Percentiles rank a stretch among this genome's conserved stretches.
Conservation (phyloP, 2,888 invertebrate species). For the Psylliodes chrysocephalus region DNA sequence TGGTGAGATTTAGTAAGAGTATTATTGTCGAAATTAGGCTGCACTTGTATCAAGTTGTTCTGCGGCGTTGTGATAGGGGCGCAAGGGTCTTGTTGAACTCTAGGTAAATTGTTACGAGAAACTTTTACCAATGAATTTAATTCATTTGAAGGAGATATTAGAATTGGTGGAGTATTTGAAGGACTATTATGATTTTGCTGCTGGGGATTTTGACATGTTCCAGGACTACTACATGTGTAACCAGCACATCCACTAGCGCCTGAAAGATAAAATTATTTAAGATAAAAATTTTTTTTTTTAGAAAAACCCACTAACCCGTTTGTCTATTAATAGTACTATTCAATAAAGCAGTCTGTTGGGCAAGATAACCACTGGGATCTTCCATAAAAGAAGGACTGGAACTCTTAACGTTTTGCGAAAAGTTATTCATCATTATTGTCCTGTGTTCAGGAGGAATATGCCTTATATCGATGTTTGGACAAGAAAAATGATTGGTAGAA, state of each 20-base stretch:
- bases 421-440: constrained; percentile 57
- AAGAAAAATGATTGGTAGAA: constrained; percentile 59
- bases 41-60: constrained; percentile 43
- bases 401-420: constrained; percentile 54
- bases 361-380: constrained; percentile 90
- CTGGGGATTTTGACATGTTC: constrained; percentile 50
- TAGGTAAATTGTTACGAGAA: constrained; percentile 53
- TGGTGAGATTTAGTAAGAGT: constrained; percentile 47
- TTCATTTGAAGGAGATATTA: constrained; percentile 64
- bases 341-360: constrained; percentile 87
- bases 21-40: constrained; percentile 55
- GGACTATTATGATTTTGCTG: constrained; percentile 51
- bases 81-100: constrained; percentile 48
- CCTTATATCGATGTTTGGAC: constrained; percentile 71
- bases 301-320: constrained; percentile 54
- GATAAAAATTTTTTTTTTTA: too few relatives aligned
- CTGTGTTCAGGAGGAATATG: constrained; percentile 66
- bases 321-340: constrained; percentile 84
- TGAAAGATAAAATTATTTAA: constrained; percentile 39
- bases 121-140: constrained; percentile 52
- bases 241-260: constrained; percentile 57
- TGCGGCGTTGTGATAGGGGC: constrained; percentile 45
- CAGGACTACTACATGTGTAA: constrained; percentile 58
- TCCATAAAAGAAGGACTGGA: constrained; percentile 86
- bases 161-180: constrained; percentile 56